These are phyloP conservation scores for Lithophane leautieri DNA, from an alignment of 2,888 invertebrate genomes.

Conservation along the genomic window DNA sequence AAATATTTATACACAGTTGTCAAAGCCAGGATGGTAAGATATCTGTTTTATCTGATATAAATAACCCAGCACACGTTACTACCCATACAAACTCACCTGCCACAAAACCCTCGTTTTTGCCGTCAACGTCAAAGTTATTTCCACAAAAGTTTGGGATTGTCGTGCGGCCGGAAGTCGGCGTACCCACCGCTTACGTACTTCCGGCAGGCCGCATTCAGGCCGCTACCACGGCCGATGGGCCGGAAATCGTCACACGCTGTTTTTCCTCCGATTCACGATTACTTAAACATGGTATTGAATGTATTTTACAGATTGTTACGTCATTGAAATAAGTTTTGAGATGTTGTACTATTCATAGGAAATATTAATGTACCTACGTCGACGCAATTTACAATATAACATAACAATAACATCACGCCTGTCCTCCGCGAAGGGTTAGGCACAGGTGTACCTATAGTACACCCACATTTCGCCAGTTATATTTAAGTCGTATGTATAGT, in stretches of 20 bases:
- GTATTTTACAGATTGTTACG: slow-evolving; percentile 36
- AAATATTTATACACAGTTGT: not conserved
- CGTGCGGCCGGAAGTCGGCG: slow-evolving; percentile 64
- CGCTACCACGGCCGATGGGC: slow-evolving; percentile 62
- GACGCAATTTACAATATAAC: not conserved
- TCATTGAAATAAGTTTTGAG: not conserved
- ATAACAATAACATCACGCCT: too few relatives aligned
- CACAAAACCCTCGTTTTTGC: slow-evolving; percentile 55
- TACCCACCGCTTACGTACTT: slow-evolving; percentile 62
- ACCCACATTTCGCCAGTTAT: too few relatives aligned
- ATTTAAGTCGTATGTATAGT: too few relatives aligned
- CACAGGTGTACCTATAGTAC: too few relatives aligned
- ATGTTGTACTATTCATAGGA: not conserved
- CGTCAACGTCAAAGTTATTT: slow-evolving; percentile 64
- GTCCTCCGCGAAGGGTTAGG: too few relatives aligned
- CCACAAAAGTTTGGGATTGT: slow-evolving; percentile 62
- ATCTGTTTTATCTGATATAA: slow-evolving; percentile 9
- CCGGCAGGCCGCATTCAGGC: slow-evolving; percentile 61
- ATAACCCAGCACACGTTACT: not conserved
- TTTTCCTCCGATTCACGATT: slow-evolving; percentile 52
- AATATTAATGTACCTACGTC: not conserved
- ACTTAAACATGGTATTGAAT: slow-evolving; percentile 54
- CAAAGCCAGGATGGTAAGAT: not conserved
- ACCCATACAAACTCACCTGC: slow-evolving; percentile 17
- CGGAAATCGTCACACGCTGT: slow-evolving; percentile 70